Conservation (phyloP, 2,797 vertebrate species). For the Sebastes elongatus region DNA sequence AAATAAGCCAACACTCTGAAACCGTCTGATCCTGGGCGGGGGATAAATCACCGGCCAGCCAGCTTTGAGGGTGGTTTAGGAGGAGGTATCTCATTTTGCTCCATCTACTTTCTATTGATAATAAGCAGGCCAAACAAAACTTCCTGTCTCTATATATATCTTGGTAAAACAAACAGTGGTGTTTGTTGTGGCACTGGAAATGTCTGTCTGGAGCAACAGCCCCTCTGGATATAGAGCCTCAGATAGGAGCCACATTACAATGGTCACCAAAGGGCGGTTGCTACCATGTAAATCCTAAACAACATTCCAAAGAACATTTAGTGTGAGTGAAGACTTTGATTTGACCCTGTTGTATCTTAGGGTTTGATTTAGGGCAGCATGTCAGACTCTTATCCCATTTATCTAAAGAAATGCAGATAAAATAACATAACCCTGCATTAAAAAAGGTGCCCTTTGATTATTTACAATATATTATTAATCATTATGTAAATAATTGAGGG, state of each 20-base stretch:
- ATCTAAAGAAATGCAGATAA: background rate
- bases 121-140: slow-evolving; percentile 33
- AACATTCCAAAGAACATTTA: background rate
- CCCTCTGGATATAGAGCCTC: slow-evolving; percentile 9
- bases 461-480: slow-evolving; percentile 28
- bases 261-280: slow-evolving; percentile 1
- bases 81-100: background rate
- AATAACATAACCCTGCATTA: background rate
- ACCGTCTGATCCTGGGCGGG: background rate
- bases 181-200: slow-evolving; percentile 34
- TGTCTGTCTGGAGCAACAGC: slow-evolving; percentile 2
- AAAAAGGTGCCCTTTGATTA: background rate
- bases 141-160: slow-evolving; percentile 48
- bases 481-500: slow-evolving; percentile 32
- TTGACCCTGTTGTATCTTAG: background rate
- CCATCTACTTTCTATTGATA: slow-evolving; percentile 52
- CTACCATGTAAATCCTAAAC: background rate
- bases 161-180: slow-evolving; percentile 32
- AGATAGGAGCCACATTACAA: slow-evolving; percentile 38
- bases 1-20: background rate
- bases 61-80: background rate
- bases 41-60: background rate
- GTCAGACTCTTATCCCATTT: background rate
- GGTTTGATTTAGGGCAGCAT: background rate
- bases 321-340: background rate